phyloP scores from a whole-genome alignment of 2,113 vertebrate species.

The Oncorhynchus masou region DNA sequence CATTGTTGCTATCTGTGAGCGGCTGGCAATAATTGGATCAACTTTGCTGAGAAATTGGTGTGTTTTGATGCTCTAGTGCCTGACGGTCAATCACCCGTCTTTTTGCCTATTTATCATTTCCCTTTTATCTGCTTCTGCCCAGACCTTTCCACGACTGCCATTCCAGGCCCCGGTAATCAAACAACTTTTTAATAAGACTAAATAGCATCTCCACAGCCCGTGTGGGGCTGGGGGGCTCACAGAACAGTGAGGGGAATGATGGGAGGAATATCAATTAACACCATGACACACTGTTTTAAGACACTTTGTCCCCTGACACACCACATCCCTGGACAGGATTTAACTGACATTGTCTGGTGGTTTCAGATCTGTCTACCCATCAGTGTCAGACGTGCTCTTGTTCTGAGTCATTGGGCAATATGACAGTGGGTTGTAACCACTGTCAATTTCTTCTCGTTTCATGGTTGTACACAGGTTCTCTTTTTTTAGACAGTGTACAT shows the following conservation, averaged over 20 bases:
- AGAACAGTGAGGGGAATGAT: constrained; percentile 54
- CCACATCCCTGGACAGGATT: constrained; percentile 50
- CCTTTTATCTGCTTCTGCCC: constrained; percentile 88
- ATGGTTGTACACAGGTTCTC: neutral
- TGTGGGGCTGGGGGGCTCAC: constrained; percentile 61
- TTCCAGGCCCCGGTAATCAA: constrained; percentile 81
- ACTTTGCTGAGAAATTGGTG: constrained; percentile 82
- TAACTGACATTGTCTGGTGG: constrained; percentile 51
- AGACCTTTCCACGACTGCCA: constrained; percentile 81
- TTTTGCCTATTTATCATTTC: constrained; percentile 76
- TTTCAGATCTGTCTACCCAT: constrained; percentile 45
- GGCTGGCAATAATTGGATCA: constrained; percentile 91
- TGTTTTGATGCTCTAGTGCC: constrained; percentile 87
- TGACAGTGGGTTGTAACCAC: neutral
- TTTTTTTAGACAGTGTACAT: neutral
- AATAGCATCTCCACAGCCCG: constrained; percentile 72
- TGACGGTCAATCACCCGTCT: constrained; percentile 73
- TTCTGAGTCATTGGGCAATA: constrained; percentile 10
- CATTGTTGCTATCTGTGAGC: constrained; percentile 80
- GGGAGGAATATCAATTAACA: constrained; percentile 76
- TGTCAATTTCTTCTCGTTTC: neutral
- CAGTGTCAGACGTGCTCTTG: constrained; percentile 18
- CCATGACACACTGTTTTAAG: constrained; percentile 45
- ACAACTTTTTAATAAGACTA: constrained; percentile 87
- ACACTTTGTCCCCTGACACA: constrained; percentile 48